Evolutionary conservation across 2,888 invertebrate genomes (phyloP), one percentile per base, ranked within the genome.

Genomic region (Operophtera brumata): DNA sequence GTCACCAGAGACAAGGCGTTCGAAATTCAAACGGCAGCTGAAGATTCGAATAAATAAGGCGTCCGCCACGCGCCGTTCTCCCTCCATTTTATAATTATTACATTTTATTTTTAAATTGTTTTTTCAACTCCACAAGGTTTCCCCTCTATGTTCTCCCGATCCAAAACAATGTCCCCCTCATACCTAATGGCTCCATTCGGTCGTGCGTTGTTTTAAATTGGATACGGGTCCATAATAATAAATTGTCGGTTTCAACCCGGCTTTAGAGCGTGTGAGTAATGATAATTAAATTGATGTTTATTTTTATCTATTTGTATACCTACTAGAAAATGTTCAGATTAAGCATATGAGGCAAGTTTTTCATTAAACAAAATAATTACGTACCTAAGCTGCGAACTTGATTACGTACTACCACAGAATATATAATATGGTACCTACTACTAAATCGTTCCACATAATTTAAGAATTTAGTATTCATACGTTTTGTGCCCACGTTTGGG

Each of bases 81-180:
- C 86, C 86, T 85, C 85, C 81, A 81, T 84, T 85, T 86, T 82
- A 84, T 86, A 88, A 89, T 87, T 86, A 87, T 84, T 89, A 79
- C 87, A 86, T 89, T 89, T 89, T 90, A 89, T 90, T 90, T 90
- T 89, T 89, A 88, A 89, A 90, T 86, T 86, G 86, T 89, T 89
- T 90, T 90, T 90, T 89, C 86, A 84, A 62, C 74, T 83, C 80
- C 84, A 78, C 82, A 80, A 81, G 77, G 81, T 84, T 85, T 85
- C 86, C 86, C 87, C 87, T 83, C 79, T 78, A 76, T 81, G 76
- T 80, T 80, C 74, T 74, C 70, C 44, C 71, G 72, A 81, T 77
- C 75, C 77, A 84, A 87, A 87, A 87, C 86, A 86, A 85, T 86
- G 80, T 78, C 75, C 81, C 79, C 86, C 79, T 75, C 78, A 74